These are phyloP conservation scores for Mallotus villosus DNA, from an alignment of 2,797 vertebrate genomes.

Conservation along the genomic window DNA sequence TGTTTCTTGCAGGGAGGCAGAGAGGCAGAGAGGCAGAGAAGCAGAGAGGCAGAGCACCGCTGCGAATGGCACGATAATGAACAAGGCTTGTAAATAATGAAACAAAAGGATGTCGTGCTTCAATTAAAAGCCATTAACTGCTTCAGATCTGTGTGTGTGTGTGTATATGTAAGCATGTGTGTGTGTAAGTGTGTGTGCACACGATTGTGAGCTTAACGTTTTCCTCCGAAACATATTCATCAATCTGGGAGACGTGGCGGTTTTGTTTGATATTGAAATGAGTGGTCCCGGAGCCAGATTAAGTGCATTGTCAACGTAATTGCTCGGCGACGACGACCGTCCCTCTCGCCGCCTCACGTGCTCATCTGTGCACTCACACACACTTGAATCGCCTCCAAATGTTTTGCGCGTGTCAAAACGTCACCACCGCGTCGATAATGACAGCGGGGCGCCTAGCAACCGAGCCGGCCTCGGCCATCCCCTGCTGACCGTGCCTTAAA, in stretches of 20 bases:
- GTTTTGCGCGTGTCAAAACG: slow-evolving; percentile 53
- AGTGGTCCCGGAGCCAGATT: slow-evolving; percentile 48
- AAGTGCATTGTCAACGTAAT: slow-evolving; percentile 65
- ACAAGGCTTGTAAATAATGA: slow-evolving; percentile 70
- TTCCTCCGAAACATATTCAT: slow-evolving; percentile 55
- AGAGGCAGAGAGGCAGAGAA: slow-evolving; percentile 40
- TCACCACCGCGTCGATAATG: slow-evolving; percentile 46
- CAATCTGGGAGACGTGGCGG: slow-evolving; percentile 42
- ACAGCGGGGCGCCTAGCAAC: slow-evolving; percentile 28
- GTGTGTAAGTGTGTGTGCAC: not conserved
- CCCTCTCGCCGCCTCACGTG: slow-evolving; percentile 21
- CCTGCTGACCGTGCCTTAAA: not conserved
- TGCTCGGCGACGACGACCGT: slow-evolving; percentile 61
- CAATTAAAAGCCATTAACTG: slow-evolving; percentile 65
- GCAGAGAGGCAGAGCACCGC: slow-evolving; percentile 42
- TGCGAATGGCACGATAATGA: slow-evolving; percentile 62
- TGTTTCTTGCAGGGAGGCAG: slow-evolving; percentile 51
- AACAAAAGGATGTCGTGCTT: slow-evolving; percentile 69
- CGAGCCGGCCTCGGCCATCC: not conserved
- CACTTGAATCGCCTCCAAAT: slow-evolving; percentile 66
- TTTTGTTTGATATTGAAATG: slow-evolving; percentile 64
- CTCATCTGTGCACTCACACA: not conserved
- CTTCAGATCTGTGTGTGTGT: slow-evolving; percentile 37
- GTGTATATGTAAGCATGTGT: slow-evolving; percentile 10
- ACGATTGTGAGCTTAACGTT: not conserved